A percentile compares a stretch with the other conserved stretches of the same genome.
Evolutionary conservation across 2,113 vertebrate species (phyloP).

Genomic region (Cynocephalus volans): DNA sequence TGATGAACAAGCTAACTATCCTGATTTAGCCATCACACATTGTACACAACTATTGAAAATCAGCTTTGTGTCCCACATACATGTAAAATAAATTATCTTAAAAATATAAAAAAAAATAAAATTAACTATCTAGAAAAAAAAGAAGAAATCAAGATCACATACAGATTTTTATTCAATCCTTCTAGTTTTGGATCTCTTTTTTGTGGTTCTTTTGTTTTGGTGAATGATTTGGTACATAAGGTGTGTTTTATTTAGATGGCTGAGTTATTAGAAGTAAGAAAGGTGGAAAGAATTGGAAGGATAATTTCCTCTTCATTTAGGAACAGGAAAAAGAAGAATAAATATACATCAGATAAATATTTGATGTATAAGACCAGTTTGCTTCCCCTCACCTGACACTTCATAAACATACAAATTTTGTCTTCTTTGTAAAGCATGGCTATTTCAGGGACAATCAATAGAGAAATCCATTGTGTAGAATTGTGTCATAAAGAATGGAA

Average conservation of each 20-base stretch:
- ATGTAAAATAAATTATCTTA: too few species aligned
- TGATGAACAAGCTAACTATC: too few species aligned
- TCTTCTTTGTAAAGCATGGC: background rate
- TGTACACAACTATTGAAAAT: too few species aligned
- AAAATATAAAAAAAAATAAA: too few species aligned
- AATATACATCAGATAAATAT: too few species aligned
- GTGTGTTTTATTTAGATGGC: background rate
- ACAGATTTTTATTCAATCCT: background rate
- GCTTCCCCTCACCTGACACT: background rate
- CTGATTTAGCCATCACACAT: too few species aligned
- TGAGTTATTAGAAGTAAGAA: background rate
- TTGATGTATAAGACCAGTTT: background rate
- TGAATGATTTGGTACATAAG: background rate
- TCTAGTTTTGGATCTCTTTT: background rate
- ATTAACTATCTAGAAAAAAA: too few species aligned
- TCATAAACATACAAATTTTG: background rate
- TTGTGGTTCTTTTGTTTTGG: background rate
- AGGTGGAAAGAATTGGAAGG: constrained; percentile 11
- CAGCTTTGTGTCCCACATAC: too few species aligned
- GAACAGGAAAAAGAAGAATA: background rate
- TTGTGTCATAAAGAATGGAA: background rate
- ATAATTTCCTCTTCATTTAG: constrained; percentile 20
- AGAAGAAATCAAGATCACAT: background rate
- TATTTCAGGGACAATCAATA: background rate
- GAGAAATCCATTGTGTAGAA: background rate